Evolutionary conservation across 2,888 invertebrate species (phyloP), one percentile per base, ranked within the genome.

Genomic region (Ischnus inquisitorius): DNA sequence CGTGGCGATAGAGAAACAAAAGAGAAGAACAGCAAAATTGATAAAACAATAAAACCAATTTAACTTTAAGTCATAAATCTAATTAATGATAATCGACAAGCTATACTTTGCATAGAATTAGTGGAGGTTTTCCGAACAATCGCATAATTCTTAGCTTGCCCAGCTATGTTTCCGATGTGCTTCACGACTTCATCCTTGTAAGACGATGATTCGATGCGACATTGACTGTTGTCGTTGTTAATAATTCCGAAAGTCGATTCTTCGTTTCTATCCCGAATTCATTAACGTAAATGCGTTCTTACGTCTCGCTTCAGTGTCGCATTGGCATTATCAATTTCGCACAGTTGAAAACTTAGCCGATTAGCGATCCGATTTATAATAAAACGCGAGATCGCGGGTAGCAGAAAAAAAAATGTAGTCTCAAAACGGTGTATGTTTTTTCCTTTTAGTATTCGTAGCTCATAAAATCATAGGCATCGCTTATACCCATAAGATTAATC

Each of bases 81-180:
- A 64, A 75, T 85, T 71, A 82, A 75, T 78, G 78, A 82, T 82
- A 48, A 83, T 94, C 93, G 97, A 97, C 96, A 96, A 96, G 96
- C 97, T 97, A 97, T 97, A 97, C 97, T 97, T 97, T 97, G 97
- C 97, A 97, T 97, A 96, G 96, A 97, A 96, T 96, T 97, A 97
- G 97, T 97, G 96, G 96, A 96, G 86, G 96, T 96, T 96, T 97
- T 97, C 96, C 96, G 95, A 46, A 95, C 95, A 95, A 95, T 95
- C 95, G 94, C 95, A 95, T 89, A 88, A 88, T 75, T 90, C 86
- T 90, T 91, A 90, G 89, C 87, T 89, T 90, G 85, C 5, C 5
- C 68, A 75, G 89, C 89, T 90, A 92, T 88, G 89, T 90, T 90
- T 90, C 88, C 87, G 88, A 90, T 87, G 88, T 90, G 89, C 89